Evolutionary conservation across 2,888 invertebrate genomes (phyloP).

Genomic region (Spilosoma lubricipeda): DNA sequence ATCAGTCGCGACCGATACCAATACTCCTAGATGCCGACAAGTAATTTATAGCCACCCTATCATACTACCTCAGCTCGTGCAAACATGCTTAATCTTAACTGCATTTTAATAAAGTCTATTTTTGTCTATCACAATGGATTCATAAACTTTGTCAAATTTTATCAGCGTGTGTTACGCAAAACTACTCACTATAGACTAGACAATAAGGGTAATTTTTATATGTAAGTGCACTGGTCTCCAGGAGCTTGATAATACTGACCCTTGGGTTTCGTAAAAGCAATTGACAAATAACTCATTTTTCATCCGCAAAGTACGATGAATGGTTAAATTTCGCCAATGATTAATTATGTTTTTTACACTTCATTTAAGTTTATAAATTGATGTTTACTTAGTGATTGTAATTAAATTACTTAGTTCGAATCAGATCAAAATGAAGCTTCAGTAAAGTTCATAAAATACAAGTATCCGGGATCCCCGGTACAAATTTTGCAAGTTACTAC

Average conservation of each 20-base stretch:
- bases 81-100: slow-evolving; percentile 20
- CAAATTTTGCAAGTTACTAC: no score
- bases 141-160: slow-evolving; percentile 18
- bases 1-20: slow-evolving; percentile 80
- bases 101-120: slow-evolving; percentile 20
- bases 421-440: no score
- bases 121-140: slow-evolving; percentile 17
- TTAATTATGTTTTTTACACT: slow-evolving; percentile 53
- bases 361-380: slow-evolving; percentile 13
- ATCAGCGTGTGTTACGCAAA: slow-evolving; percentile 26
- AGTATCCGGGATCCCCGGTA: no score
- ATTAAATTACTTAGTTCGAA: neutral
- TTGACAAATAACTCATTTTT: slow-evolving; percentile 62
- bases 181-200: slow-evolving; percentile 29
- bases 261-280: slow-evolving; percentile 50
- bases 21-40: slow-evolving; percentile 74
- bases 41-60: slow-evolving; percentile 80
- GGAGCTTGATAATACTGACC: slow-evolving; percentile 40
- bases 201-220: neutral
- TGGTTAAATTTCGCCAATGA: slow-evolving; percentile 53
- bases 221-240: neutral
- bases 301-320: slow-evolving; percentile 48
- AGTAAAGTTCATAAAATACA: no score
- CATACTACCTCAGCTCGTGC: slow-evolving; percentile 32
- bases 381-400: neutral